These are phyloP conservation scores for Leptodactylus fuscus DNA, from an alignment of 2,113 vertebrate species.

Conservation along the genomic window DNA sequence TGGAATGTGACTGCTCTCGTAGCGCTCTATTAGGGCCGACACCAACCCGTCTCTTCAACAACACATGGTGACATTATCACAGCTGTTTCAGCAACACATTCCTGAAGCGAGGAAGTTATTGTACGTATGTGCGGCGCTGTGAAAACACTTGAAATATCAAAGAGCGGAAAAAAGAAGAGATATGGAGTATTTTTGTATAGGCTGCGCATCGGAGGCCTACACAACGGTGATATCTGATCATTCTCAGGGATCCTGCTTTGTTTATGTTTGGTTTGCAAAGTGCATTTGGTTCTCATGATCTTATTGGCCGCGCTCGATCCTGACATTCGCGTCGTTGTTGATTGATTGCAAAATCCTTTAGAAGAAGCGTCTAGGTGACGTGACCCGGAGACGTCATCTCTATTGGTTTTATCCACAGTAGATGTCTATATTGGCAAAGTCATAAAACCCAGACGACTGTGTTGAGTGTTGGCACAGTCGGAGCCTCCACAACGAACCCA, in stretches of 20 bases:
- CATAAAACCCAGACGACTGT: background rate
- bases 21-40: conserved; percentile 1
- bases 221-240: background rate
- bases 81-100: conserved; percentile 52
- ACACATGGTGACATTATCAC: conserved; percentile 57
- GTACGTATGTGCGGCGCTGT: conserved; percentile 5
- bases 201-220: background rate
- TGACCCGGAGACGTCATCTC: background rate
- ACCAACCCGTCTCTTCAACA: conserved; percentile 15
- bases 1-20: background rate
- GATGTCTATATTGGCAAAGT: conserved; percentile 12
- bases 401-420: conserved; percentile 22
- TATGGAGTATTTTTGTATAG: conserved; percentile 11
- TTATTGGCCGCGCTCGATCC: conserved; percentile 58
- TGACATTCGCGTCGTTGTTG: background rate
- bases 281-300: conserved; percentile 29
- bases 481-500: background rate
- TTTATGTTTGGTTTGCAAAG: conserved; percentile 15
- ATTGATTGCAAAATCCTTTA: conserved; percentile 13
- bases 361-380: background rate
- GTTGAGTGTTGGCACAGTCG: background rate
- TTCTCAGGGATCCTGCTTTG: background rate
- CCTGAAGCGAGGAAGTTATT: conserved; percentile 15
- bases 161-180: conserved; percentile 30
- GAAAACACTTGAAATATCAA: conserved; percentile 52